Evolutionary conservation across 2,113 vertebrate genomes (phyloP).

Genomic region (Phylloscopus trochiloides): DNA sequence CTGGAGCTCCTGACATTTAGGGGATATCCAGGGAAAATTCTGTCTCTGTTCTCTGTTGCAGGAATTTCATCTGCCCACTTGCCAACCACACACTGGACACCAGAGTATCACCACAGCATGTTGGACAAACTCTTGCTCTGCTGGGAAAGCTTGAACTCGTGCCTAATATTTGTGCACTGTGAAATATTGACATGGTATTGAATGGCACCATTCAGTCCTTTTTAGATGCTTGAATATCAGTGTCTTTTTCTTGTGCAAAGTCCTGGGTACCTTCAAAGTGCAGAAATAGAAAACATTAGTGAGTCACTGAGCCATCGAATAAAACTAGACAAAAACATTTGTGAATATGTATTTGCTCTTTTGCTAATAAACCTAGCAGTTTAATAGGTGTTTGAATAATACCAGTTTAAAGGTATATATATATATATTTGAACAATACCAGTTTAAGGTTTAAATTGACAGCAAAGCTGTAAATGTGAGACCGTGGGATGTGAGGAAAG

Average conservation of each 20-base stretch:
- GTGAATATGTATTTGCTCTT: neutral
- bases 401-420: neutral
- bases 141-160: neutral
- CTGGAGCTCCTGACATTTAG: neutral
- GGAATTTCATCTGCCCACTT: neutral
- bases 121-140: neutral
- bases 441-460: neutral
- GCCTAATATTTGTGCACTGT: neutral
- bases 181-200: neutral
- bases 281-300: neutral
- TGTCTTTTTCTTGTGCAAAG: neutral
- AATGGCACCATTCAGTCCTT: neutral
- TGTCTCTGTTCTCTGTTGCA: neutral
- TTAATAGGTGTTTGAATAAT: neutral
- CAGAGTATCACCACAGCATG: neutral
- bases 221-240: neutral
- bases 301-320: neutral
- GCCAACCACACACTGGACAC: neutral
- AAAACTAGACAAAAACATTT: neutral
- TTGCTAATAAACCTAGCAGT: neutral
- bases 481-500: neutral
- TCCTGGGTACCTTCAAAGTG: neutral
- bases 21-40: neutral
- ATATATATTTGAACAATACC: neutral
- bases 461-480: neutral